Evolutionary conservation across 2,797 vertebrate species (phyloP).

Genomic region (Orestias chungarensis): DNA sequence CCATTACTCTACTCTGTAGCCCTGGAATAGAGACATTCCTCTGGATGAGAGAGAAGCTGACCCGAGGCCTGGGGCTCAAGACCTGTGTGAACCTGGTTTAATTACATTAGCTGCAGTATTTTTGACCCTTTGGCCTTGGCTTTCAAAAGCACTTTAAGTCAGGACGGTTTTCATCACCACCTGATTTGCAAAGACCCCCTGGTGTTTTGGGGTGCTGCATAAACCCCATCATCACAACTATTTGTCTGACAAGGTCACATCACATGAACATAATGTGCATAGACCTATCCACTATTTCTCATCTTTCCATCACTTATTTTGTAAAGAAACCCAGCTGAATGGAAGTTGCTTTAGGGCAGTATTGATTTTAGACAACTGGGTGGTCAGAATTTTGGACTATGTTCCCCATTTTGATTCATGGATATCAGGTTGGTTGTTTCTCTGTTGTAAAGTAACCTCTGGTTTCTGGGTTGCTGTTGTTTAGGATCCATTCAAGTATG

Average conservation of each 20-base stretch:
- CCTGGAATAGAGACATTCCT: slow-evolving; percentile 62
- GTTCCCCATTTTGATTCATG: neutral
- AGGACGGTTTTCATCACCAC: slow-evolving; percentile 71
- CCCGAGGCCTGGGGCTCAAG: slow-evolving; percentile 54
- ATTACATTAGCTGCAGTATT: slow-evolving; percentile 74
- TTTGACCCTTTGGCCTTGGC: slow-evolving; percentile 66
- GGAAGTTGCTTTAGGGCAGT: slow-evolving; percentile 36
- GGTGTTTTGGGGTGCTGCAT: slow-evolving; percentile 51
- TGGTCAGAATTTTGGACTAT: slow-evolving; percentile 46
- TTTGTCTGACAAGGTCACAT: slow-evolving; percentile 71
- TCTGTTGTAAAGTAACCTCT: slow-evolving; percentile 19
- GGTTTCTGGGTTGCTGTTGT: slow-evolving; percentile 22
- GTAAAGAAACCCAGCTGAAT: slow-evolving; percentile 44
- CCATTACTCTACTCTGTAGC: slow-evolving; percentile 42
- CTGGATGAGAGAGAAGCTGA: slow-evolving; percentile 54
- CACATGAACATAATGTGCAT: slow-evolving; percentile 50
- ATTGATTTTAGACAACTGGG: slow-evolving; percentile 40
- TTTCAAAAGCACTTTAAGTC: slow-evolving; percentile 71
- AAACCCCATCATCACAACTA: slow-evolving; percentile 65
- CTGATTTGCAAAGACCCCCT: slow-evolving; percentile 55
- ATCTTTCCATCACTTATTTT: slow-evolving; percentile 53
- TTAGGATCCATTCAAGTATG: slow-evolving; percentile 48
- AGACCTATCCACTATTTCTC: slow-evolving; percentile 26
- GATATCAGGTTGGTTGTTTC: slow-evolving; percentile 16
- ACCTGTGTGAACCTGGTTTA: slow-evolving; percentile 68